These are phyloP conservation scores for Cygnus atratus DNA, from an alignment of 2,113 vertebrate genomes.

Conservation along the genomic window DNA sequence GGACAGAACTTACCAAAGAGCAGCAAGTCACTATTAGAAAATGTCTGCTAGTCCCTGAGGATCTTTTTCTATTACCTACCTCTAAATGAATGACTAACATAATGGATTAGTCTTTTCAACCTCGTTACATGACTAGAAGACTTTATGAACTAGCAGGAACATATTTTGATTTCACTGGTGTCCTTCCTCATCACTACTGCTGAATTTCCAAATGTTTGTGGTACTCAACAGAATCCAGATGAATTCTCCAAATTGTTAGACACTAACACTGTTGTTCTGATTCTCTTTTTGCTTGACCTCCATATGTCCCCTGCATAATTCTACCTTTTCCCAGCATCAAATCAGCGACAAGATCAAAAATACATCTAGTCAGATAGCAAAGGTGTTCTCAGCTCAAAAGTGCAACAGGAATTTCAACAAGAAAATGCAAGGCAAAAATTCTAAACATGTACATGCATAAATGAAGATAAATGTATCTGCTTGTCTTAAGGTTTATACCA, in stretches of 20 bases:
- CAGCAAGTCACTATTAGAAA: constrained; percentile 34
- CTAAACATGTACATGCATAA: constrained; percentile 25
- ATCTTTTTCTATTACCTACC: constrained; percentile 37
- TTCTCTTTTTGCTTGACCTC: constrained; percentile 43
- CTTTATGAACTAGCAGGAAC: not conserved
- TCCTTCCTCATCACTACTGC: not conserved
- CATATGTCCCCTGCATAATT: constrained; percentile 20
- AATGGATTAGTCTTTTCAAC: constrained; percentile 45
- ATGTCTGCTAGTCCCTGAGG: not conserved
- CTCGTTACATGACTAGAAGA: constrained; percentile 11
- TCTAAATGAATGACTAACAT: constrained; percentile 45
- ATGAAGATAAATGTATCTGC: constrained; percentile 1
- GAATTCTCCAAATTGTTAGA: not conserved
- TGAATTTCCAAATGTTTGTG: constrained; percentile 14
- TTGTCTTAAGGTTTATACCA: not conserved
- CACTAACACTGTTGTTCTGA: not conserved
- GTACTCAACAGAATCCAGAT: not conserved
- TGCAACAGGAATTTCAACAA: constrained; percentile 50
- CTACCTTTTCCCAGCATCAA: constrained; percentile 8
- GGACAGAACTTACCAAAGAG: constrained; percentile 7
- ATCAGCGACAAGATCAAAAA: constrained; percentile 52
- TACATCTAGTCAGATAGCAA: constrained; percentile 43
- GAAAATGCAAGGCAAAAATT: constrained; percentile 45
- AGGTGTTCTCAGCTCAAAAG: constrained; percentile 16
- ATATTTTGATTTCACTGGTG: constrained; percentile 2